Conservation (phyloP, 2,888 invertebrate genomes). For the Pyrochroa serraticornis region DNA sequence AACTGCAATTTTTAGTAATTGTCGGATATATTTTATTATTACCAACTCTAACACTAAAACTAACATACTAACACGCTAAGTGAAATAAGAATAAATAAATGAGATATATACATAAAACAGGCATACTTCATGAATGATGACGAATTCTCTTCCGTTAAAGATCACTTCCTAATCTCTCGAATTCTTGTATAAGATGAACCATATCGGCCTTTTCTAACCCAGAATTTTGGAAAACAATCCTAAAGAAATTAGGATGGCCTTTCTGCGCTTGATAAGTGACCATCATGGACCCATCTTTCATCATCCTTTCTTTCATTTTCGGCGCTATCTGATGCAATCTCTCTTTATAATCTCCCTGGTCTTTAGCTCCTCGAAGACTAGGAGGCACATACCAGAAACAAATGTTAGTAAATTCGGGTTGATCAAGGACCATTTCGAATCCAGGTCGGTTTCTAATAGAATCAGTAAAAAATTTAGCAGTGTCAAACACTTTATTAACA, state of each 20-base stretch:
- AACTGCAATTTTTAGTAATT: too few species aligned
- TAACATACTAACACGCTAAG: too few species aligned
- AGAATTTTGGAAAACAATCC: constrained; percentile 92
- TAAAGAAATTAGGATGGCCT: constrained; percentile 89
- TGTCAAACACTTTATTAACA: constrained; percentile 78
- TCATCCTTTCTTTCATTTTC: constrained; percentile 93
- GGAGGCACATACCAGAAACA: constrained; percentile 96
- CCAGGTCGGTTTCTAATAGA: constrained; percentile 71
- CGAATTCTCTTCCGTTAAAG: constrained; percentile 25
- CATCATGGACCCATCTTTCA: constrained; percentile 93
- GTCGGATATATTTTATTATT: too few species aligned
- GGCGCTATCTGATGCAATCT: constrained; percentile 84
- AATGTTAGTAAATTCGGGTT: constrained; percentile 93
- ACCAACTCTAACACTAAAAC: too few species aligned
- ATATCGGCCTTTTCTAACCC: constrained; percentile 83
- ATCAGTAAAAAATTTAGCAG: constrained; percentile 73
- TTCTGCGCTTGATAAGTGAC: constrained; percentile 93
- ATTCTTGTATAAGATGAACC: constrained; percentile 84
- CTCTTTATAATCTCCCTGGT: constrained; percentile 64
- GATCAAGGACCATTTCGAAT: constrained; percentile 73
- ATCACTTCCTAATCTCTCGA: constrained; percentile 76
- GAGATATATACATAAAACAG: too few species aligned
- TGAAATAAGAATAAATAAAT: too few species aligned
- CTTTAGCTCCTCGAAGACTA: constrained; percentile 64
- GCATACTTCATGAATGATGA: background rate